Conservation (phyloP, 2,888 invertebrate genomes). For the Drosophila limbata region DNA sequence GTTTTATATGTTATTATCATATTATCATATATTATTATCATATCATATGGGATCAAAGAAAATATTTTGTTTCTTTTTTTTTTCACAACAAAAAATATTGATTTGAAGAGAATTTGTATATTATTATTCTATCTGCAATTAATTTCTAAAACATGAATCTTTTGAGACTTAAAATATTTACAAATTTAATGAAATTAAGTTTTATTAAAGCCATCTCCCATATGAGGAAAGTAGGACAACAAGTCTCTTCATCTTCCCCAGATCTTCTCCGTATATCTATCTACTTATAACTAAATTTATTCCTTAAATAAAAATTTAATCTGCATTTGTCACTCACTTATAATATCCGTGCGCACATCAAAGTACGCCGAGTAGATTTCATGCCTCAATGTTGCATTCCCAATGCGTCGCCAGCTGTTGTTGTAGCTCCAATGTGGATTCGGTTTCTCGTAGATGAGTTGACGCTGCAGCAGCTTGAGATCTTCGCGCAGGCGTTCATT, state of each 20-base stretch:
- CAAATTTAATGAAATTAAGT: too few species aligned
- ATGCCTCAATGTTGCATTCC: constrained; percentile 74
- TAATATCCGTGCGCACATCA: constrained; percentile 83
- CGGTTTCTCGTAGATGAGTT: constrained; percentile 75
- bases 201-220: too few species aligned
- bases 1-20: too few species aligned
- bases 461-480: constrained; percentile 71
- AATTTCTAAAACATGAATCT: too few species aligned
- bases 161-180: too few species aligned
- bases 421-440: constrained; percentile 79
- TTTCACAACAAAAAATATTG: too few species aligned
- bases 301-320: neutral
- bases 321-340: constrained; percentile 40
- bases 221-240: neutral
- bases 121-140: too few species aligned
- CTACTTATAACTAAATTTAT: neutral
- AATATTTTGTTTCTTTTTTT: too few species aligned
- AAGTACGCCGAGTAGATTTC: constrained; percentile 85
- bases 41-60: too few species aligned
- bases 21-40: too few species aligned
- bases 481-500: constrained; percentile 76
- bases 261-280: rapidly evolving
- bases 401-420: constrained; percentile 83
- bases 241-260: neutral
- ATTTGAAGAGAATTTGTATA: too few species aligned